phyloP scores from a whole-genome alignment of 2,113 vertebrate genomes.

The Melanerpes formicivorus region DNA sequence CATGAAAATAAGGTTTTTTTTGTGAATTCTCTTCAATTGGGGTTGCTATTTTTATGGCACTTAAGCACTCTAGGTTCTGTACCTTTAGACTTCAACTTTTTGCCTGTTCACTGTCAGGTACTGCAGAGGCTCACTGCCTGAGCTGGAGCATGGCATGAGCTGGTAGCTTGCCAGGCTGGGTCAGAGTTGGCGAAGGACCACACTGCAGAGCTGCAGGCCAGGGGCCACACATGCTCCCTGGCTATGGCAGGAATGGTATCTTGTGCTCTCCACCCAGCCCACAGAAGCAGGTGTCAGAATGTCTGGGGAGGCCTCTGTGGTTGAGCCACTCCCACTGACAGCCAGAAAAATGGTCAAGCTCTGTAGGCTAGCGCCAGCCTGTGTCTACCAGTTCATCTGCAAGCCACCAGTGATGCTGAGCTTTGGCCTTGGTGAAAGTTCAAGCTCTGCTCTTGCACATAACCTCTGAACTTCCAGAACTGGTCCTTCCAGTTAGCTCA shows the following conservation, averaged over 20 bases:
- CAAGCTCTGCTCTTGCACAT: not conserved
- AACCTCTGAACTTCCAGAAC: not conserved
- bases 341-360: not conserved
- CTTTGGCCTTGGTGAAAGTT: not conserved
- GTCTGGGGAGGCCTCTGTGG: not conserved
- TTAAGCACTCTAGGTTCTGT: not conserved
- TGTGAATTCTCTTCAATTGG: constrained; percentile 52
- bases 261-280: not conserved
- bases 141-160: accelerated
- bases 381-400: not conserved
- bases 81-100: not conserved
- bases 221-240: accelerated
- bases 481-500: not conserved
- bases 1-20: constrained; percentile 41
- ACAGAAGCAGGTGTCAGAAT: not conserved
- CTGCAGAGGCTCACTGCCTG: not conserved
- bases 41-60: not conserved
- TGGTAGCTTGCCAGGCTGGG: not conserved
- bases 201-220: accelerated
- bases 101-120: not conserved
- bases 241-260: not conserved
- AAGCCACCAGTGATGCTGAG: not conserved
- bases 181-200: not conserved
- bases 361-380: not conserved
- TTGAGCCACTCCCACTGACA: accelerated